phyloP scores from a whole-genome alignment of 2,888 invertebrate genomes.

The Pegoplata infirma region DNA sequence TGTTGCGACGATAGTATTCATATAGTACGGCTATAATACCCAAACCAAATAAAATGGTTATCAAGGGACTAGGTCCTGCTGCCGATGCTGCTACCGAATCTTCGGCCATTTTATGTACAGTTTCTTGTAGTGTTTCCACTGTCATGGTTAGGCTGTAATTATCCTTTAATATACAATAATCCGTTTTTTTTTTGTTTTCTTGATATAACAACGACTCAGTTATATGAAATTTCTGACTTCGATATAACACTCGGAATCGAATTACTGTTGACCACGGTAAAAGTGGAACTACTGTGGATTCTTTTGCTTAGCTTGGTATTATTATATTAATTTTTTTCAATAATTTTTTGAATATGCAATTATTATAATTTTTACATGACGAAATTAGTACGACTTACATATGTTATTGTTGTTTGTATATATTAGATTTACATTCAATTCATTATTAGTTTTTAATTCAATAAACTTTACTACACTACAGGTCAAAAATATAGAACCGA shows the following conservation, averaged over 20 bases:
- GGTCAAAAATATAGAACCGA: no score
- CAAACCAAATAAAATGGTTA: conserved; percentile 70
- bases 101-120: conserved; percentile 69
- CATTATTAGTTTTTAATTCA: not conserved
- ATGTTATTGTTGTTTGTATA: conserved; percentile 8
- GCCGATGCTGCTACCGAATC: conserved; percentile 56
- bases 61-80: conserved; percentile 63
- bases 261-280: conserved; percentile 8
- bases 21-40: conserved; percentile 68
- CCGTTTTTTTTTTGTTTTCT: not conserved
- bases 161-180: conserved; percentile 24
- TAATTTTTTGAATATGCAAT: not conserved
- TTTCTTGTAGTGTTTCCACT: conserved; percentile 65
- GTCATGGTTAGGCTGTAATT: conserved; percentile 64
- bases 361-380: not conserved
- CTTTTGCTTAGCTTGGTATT: not conserved
- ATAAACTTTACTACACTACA: no score
- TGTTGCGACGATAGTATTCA: conserved; percentile 79
- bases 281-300: conserved; percentile 38
- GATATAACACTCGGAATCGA: conserved; percentile 48
- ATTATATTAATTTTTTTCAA: conserved; percentile 45
- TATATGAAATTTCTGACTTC: conserved; percentile 59
- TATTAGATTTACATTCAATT: conserved; percentile 8
- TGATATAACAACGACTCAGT: not conserved
- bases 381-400: conserved; percentile 13